phyloP scores from a whole-genome alignment of 2,113 vertebrate species.

The Thalassoma bifasciatum region DNA sequence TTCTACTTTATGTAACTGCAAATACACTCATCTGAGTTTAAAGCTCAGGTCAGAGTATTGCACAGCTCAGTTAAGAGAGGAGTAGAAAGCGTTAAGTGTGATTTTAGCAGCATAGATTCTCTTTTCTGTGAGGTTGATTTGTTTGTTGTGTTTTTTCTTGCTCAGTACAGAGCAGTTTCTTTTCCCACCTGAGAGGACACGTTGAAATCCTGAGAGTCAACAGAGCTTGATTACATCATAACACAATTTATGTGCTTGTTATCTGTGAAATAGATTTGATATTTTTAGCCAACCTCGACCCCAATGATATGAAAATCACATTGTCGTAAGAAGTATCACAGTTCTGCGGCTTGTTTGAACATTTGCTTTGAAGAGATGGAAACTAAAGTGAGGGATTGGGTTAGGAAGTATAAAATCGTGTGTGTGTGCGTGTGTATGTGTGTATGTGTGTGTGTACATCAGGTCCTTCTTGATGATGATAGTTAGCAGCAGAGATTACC shows the following conservation, averaged over 20 bases:
- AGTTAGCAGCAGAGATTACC: slow-evolving; percentile 6
- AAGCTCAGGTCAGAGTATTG: not conserved
- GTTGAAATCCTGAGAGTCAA: slow-evolving; percentile 46
- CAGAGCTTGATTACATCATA: slow-evolving; percentile 28
- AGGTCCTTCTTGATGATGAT: not conserved
- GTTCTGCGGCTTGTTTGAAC: slow-evolving; percentile 14
- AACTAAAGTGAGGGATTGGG: slow-evolving; percentile 16
- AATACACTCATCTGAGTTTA: slow-evolving; percentile 20
- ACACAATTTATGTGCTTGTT: slow-evolving; percentile 34
- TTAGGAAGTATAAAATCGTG: not conserved
- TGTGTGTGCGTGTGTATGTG: too few relatives aligned
- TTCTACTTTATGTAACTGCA: slow-evolving; percentile 1
- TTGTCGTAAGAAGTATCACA: slow-evolving; percentile 8
- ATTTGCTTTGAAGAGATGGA: slow-evolving; percentile 35
- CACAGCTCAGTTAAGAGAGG: not conserved
- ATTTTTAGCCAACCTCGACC: slow-evolving; percentile 39
- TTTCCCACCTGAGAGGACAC: slow-evolving; percentile 41
- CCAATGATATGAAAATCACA: slow-evolving; percentile 38
- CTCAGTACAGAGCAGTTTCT: slow-evolving; percentile 26
- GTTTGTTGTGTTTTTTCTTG: slow-evolving; percentile 11
- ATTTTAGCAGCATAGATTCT: slow-evolving; percentile 11
- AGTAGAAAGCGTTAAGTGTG: slow-evolving; percentile 17
- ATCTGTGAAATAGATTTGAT: slow-evolving; percentile 38
- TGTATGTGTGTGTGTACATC: not conserved
- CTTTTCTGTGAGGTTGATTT: not conserved